phyloP scores from a whole-genome alignment of 2,888 invertebrate species.

The Xestia sexstrigata region DNA sequence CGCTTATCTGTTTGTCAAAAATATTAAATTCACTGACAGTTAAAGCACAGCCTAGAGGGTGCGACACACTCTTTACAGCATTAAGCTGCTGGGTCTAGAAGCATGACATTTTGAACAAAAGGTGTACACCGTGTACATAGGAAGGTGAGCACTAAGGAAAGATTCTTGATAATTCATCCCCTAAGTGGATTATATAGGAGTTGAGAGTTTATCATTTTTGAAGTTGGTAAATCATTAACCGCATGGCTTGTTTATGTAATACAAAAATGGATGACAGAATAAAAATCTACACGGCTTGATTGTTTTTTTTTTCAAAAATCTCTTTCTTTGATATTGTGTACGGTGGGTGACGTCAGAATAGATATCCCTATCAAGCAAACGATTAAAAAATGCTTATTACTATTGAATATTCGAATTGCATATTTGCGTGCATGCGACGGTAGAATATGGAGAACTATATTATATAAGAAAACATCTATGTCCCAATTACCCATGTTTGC shows the following conservation, averaged over 20 bases:
- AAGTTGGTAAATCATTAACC: too few species aligned
- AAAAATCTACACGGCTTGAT: background rate
- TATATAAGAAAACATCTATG: too few species aligned
- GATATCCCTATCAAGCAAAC: slow-evolving; percentile 5
- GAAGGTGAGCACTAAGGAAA: too few species aligned
- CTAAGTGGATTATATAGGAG: background rate
- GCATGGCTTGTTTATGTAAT: background rate
- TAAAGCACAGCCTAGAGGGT: background rate
- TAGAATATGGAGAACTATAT: too few species aligned
- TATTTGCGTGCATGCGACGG: too few species aligned
- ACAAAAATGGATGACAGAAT: background rate
- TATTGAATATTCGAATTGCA: too few species aligned
- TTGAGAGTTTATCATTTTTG: background rate
- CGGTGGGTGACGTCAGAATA: background rate
- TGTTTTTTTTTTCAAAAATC: background rate
- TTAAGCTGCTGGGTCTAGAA: background rate
- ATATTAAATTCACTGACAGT: background rate
- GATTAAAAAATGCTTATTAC: background rate
- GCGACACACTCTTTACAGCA: background rate
- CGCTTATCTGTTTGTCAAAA: background rate
- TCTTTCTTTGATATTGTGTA: background rate
- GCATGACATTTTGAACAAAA: background rate
- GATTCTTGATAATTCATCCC: too few species aligned
- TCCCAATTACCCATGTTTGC: too few species aligned
- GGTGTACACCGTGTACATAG: background rate